A percentile compares a stretch with the other conserved stretches of the same genome.
phyloP scores from a whole-genome alignment of 2,797 vertebrate genomes.

The Natrix natrix region DNA sequence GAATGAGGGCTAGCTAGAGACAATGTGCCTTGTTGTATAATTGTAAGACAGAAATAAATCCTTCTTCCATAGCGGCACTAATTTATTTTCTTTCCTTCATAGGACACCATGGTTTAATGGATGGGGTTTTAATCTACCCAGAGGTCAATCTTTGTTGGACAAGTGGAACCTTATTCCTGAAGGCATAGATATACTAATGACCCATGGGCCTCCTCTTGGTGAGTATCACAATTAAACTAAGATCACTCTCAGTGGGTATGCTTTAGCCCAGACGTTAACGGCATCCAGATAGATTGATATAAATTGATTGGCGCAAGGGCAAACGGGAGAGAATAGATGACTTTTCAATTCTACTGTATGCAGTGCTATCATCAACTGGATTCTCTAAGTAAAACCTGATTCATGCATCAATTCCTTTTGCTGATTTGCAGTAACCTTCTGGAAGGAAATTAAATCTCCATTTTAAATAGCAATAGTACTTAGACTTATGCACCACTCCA shows the following conservation, averaged over 20 bases:
- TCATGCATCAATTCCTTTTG: background rate
- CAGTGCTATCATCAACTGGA: background rate
- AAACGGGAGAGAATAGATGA: background rate
- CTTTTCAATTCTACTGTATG: background rate
- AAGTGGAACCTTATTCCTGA: constrained; percentile 98
- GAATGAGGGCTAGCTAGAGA: constrained; percentile 28
- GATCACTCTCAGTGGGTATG: background rate
- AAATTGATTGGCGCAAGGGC: background rate
- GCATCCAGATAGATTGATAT: background rate
- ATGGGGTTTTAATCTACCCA: constrained; percentile 97
- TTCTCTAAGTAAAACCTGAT: background rate
- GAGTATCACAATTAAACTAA: constrained; percentile 68
- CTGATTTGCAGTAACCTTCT: background rate
- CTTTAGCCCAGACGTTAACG: background rate
- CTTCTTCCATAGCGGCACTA: constrained; percentile 56
- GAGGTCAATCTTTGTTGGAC: constrained; percentile 97
- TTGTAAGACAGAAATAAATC: background rate
- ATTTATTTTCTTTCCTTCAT: constrained; percentile 66
- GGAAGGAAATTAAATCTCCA: background rate
- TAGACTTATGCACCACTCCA: background rate
- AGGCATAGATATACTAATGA: constrained; percentile 98
- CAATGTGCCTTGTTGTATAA: constrained; percentile 39
- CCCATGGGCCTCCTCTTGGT: constrained; percentile 96
- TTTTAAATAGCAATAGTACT: background rate
- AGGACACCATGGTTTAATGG: constrained; percentile 99